phyloP scores from a whole-genome alignment of 1,140 invertebrate species.

The Musca domestica region DNA sequence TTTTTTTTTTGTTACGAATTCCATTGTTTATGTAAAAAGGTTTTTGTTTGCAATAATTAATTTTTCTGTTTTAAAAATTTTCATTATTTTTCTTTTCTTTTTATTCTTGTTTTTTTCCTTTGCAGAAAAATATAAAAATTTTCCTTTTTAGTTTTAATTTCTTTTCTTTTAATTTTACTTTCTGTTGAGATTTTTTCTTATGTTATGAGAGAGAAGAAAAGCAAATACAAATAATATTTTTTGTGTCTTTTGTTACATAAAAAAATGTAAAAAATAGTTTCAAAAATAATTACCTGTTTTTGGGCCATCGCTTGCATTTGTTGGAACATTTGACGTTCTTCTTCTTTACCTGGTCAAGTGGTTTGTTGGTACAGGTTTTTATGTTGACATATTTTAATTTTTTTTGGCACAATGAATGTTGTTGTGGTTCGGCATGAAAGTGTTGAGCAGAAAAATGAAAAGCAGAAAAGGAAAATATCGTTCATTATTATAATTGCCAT shows the following conservation, averaged over 20 bases:
- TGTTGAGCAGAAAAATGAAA: not conserved
- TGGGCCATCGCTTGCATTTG: conserved; percentile 94
- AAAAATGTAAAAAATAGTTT: conserved; percentile 4
- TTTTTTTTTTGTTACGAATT: too few relatives aligned
- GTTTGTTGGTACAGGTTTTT: too few relatives aligned
- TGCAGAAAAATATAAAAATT: not conserved
- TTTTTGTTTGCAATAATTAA: too few relatives aligned
- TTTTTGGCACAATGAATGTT: too few relatives aligned
- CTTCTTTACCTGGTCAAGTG: conserved; percentile 74
- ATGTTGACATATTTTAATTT: too few relatives aligned
- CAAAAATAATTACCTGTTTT: conserved; percentile 82
- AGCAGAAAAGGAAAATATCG: too few relatives aligned
- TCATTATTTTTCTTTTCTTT: too few relatives aligned
- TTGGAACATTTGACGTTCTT: conserved; percentile 92
- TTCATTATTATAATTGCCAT: too few relatives aligned
- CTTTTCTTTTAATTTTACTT: conserved; percentile 18
- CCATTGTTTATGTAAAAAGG: too few relatives aligned
- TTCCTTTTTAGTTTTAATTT: conserved; percentile 5
- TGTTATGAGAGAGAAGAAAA: not conserved
- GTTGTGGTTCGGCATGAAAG: not conserved
- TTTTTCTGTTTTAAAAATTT: too few relatives aligned
- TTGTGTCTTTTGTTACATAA: conserved; percentile 17
- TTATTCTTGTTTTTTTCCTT: too few relatives aligned
- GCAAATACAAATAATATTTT: conserved; percentile 4
- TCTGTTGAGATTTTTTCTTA: conserved; percentile 21